phyloP scores from a whole-genome alignment of 2,113 vertebrate species.

The Cyanistes caeruleus region DNA sequence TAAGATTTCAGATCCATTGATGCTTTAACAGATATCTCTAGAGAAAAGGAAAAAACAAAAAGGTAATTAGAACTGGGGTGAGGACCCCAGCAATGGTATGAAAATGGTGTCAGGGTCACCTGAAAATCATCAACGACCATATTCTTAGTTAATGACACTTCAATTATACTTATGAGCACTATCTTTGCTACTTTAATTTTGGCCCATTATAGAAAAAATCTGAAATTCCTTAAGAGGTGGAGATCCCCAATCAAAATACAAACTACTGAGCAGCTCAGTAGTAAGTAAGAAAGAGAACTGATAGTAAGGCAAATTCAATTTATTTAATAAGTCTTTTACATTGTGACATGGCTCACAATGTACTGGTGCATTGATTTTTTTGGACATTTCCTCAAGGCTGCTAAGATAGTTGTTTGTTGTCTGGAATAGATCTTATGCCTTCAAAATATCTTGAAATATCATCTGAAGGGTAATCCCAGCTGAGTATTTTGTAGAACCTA shows the following conservation, averaged over 20 bases:
- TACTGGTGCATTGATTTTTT: neutral
- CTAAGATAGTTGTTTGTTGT: constrained; percentile 9
- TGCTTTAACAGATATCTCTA: neutral
- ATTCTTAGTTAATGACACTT: neutral
- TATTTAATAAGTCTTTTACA: neutral
- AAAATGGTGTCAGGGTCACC: neutral
- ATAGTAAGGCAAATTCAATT: neutral
- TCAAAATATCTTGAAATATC: constrained; percentile 51
- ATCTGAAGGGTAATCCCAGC: neutral
- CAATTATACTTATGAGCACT: neutral
- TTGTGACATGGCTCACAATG: neutral
- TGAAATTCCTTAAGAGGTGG: constrained; percentile 3
- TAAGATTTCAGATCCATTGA: neutral
- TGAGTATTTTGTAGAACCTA: constrained; percentile 45
- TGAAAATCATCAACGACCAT: neutral
- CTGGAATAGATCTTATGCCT: neutral
- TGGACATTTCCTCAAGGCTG: neutral
- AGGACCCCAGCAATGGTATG: neutral
- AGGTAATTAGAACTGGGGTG: neutral
- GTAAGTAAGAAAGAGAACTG: neutral
- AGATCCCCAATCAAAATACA: constrained; percentile 1
- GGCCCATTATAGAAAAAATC: neutral
- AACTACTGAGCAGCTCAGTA: neutral
- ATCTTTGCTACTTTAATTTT: neutral
- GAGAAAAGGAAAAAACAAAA: constrained; percentile 4